Conservation (phyloP, 23 tunicate genomes). For the Oikopleura dioica region DNA sequence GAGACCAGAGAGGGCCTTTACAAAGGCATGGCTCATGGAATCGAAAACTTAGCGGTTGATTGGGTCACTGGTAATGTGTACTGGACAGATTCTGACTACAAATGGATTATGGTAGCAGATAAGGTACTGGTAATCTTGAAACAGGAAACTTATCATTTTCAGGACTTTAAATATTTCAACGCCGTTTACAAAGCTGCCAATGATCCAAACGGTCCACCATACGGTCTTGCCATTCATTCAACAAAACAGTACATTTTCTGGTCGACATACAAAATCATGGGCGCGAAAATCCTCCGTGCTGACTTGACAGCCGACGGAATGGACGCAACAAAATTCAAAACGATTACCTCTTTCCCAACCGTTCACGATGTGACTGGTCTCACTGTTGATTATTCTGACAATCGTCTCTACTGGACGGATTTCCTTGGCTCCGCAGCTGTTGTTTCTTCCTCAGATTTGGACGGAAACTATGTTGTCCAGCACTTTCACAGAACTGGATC, state of each 20-base stretch:
- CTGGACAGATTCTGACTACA: slow-evolving; percentile 63
- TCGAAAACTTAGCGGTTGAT: slow-evolving; percentile 56
- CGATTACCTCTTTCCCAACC: slow-evolving; percentile 23
- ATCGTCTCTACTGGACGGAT: slow-evolving; percentile 14
- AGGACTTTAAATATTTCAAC: slow-evolving; percentile 19
- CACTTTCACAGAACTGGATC: slow-evolving; percentile 13
- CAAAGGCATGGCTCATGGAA: slow-evolving; percentile 50
- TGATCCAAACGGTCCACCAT: slow-evolving; percentile 20
- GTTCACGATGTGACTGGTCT: slow-evolving; percentile 61
- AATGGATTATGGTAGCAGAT: slow-evolving; percentile 67
- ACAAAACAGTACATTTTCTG: slow-evolving; percentile 23
- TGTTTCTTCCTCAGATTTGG: not conserved
- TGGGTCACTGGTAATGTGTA: slow-evolving; percentile 44
- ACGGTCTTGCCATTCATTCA: slow-evolving; percentile 48
- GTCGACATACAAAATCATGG: slow-evolving; percentile 9
- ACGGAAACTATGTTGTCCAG: not conserved
- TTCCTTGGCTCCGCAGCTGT: slow-evolving; percentile 4
- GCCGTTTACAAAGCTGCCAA: slow-evolving; percentile 23
- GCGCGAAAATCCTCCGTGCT: not conserved
- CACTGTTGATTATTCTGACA: slow-evolving; percentile 60
- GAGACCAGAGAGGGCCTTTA: not conserved
- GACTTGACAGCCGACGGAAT: not conserved
- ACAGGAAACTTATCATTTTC: too few species aligned
- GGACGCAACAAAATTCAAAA: slow-evolving; percentile 26
- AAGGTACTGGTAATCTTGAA: too few species aligned